Base-by-base conservation (phyloP, 2,888 invertebrate species). In the Parthenolecanium corni region DNA sequence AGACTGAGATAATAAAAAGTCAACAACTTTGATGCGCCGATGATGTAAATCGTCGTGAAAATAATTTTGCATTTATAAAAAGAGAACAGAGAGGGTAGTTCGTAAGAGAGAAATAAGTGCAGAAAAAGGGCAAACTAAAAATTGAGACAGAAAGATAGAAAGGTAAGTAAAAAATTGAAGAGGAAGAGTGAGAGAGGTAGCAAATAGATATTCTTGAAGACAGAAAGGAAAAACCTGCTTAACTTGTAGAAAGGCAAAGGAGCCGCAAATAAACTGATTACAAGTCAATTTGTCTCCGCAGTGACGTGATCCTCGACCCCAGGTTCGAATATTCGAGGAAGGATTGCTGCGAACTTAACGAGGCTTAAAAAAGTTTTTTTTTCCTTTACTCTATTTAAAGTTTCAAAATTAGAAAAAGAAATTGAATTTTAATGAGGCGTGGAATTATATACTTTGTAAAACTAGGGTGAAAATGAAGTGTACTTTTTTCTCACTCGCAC, bases 331-430 rank as follows among this genome's bases (percentile, higher is more conserved):
- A 16, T 23, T 14, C 47, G 57, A 47, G 21, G 36, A 58, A 51
- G 31, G 51, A 40, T 31, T 31, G 31, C 31, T 24, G 38, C 40
- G 61, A 61, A 38, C 40, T 51, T 61, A 61, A 61, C 61, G 61
- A 61, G 51, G 61, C 61, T 61, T 51, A 46, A 61, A 61, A 58
- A 57, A 61, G 38, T 23, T 20, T 61, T 61, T 61, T 58, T 61
- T 61, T 31, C 9, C 31, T 31, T 31, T 31, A 31, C 31, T 31
- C 31, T 31, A 31, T 9, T 6, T 54, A 24, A 61, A 61, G 61
- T 61, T 61, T 61, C 51, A 61, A 61, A 61, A 61, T 61, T 61
- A 61, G 61, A 61, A 61, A 61, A 61, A 61, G 61, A 61, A 61
- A 61, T 61, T 61, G 61, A 61, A 61, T 61, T 61, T 61, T 61